Base-by-base conservation (phyloP, 2,113 vertebrate genomes). In the Corythornis vintsioides region DNA sequence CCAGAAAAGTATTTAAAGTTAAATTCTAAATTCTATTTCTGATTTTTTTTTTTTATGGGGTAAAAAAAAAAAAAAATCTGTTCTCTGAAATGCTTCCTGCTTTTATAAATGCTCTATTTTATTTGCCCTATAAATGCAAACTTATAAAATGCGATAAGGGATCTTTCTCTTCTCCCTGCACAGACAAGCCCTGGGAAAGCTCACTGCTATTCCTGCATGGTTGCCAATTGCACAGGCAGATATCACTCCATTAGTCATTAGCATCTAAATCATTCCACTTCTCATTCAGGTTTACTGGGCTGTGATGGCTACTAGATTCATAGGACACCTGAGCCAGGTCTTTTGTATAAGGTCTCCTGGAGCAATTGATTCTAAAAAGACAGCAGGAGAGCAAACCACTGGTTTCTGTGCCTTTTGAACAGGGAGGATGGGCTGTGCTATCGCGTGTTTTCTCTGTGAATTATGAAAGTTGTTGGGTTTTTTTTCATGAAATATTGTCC, bases 231-330 rank as follows among this genome's bases (percentile, higher is more conserved):
- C 89, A 56, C 70, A 50, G 85, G 63, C 86, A 96, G 95, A 90
- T 92, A 95, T 88, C 93, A 86, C 95, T 94, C 93, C 85, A 82
- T 93, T 92, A 97, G 96, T 95, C 95, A 95, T 96, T 96, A 96
- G 96, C 80, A 94, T 95, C 94, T 95, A 95, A 95, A 94, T 96
- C 90, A 92, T 96, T 82, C 94, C 92, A 69, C 92, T 93, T 82
- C 94, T 91, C 87, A 93, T 96, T 96, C 94, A 93, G 89, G 87
- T 92, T 97, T 96, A 92, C 93, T 95, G 95, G 93, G 84, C 89
- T 96, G 91, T 88, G 92, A 89, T 92, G 95, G 96, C 93, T 78
- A 90, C 89, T 93, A 31, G 91, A 95, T 94, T 95, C 96, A 96
- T 74, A 89, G 95, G 91, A 89, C 96, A 96, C 94, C 95, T 93